Percentiles rank a stretch among this genome's conserved stretches.
Evolutionary conservation across 30 jellyfish, hydroid and myxozoan species (phyloP).

Genomic region (Chironex yamaguchii): DNA sequence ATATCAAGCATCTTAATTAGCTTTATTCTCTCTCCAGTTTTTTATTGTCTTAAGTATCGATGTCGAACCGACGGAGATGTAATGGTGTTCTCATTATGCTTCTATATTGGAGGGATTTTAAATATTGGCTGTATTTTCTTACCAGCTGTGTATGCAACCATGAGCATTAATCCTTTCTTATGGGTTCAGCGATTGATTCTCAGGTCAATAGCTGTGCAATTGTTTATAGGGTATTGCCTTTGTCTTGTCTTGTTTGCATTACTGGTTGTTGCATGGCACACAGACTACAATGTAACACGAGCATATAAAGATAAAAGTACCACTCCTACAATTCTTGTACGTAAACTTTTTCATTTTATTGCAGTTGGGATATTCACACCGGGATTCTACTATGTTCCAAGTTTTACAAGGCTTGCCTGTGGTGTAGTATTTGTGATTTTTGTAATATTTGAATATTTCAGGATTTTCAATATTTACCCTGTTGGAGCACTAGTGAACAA

Average conservation of each 20-base stretch:
- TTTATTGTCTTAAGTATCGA: constrained; percentile 45
- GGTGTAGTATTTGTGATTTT: constrained; percentile 56
- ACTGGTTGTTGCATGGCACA: constrained; percentile 69
- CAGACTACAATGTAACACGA: constrained; percentile 4
- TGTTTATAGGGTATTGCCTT: constrained; percentile 57
- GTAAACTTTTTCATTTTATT: constrained; percentile 83
- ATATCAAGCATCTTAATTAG: constrained; percentile 29
- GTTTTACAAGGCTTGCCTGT: constrained; percentile 56
- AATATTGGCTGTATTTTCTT: constrained; percentile 46
- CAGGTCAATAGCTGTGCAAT: background rate
- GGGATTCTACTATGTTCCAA: constrained; percentile 53
- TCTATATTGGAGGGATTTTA: constrained; percentile 72
- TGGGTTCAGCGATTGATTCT: background rate
- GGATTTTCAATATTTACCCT: constrained; percentile 64
- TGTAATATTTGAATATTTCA: constrained; percentile 63
- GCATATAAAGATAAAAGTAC: background rate
- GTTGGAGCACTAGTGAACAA: constrained; percentile 48
- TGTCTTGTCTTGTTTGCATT: constrained; percentile 37
- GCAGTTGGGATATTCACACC: constrained; percentile 74
- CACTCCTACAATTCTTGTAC: constrained; percentile 68
- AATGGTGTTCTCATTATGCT: constrained; percentile 45
- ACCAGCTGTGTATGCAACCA: constrained; percentile 36
- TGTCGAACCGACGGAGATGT: constrained; percentile 37
- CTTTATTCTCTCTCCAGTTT: constrained; percentile 62
- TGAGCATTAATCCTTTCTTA: constrained; percentile 30